Evolutionary conservation across 1,140 invertebrate species (phyloP), one percentile per base, ranked within the genome.

Genomic region (Drosophila tsacasi): DNA sequence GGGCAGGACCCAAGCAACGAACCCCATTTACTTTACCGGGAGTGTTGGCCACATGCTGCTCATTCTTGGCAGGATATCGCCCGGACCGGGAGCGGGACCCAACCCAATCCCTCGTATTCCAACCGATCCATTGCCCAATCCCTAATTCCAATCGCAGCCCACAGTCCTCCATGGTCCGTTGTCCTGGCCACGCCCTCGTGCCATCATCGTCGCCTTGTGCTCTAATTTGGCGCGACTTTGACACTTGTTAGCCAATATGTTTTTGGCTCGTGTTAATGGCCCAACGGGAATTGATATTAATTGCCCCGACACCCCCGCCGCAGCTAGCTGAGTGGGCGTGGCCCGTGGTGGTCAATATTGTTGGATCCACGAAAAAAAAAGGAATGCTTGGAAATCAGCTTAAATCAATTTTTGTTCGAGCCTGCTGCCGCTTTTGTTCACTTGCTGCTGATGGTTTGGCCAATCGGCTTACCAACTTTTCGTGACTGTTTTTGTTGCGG

Each of bases 171-270:
- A 15, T 21, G 19, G 52, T 21, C 21, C 35, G 23, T 25, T 40
- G 55, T 40, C 63, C 63, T 21, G 58, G 40, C 58, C 63, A 66
- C 71, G 65, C 68, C 69, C 67, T 57, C 71, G 54, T 74, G 68
- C 71, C 71, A 73, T 73, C 76, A 69, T 87, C 81, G 57, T 87
- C 81, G 83, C 80, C 73, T 83, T 83, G 66, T 50, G 49, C 76
- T 78, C 84, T 87, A 89, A 84, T 89, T 87, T 89, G 84, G 84
- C 77, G 81, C 84, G 84, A 87, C 84, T 87, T 89, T 87, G 84
- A 90, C 84, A 87, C 84, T 87, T 87, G 84, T 87, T 87, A 87
- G 84, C 85, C 84, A 87, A 89, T 87, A 87, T 87, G 83, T 87
- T 89, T 79, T 81, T 84, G 69, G 81, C 81, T 79, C 69, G 73